A percentile compares a stretch with the other conserved stretches of the same genome.
Evolutionary conservation across 1,140 invertebrate species (phyloP).

Genomic region (Cyclina sinensis): DNA sequence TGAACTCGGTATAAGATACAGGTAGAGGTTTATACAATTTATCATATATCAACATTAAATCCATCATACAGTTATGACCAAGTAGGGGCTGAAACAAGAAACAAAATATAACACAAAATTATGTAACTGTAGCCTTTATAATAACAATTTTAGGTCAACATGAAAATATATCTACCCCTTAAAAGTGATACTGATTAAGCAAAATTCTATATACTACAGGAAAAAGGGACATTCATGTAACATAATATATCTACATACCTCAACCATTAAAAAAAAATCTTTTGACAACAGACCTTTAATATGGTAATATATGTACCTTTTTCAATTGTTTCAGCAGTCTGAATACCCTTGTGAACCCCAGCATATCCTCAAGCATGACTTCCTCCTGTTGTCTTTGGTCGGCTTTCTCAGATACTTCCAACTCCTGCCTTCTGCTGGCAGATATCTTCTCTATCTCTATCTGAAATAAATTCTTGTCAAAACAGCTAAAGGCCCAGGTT

Average conservation of each 20-base stretch:
- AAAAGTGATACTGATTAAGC: too few species aligned
- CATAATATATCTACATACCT: too few species aligned
- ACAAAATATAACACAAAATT: too few species aligned
- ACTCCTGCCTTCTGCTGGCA: not conserved
- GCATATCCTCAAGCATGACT: constrained; percentile 15
- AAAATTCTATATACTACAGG: too few species aligned
- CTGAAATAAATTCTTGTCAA: constrained; percentile 10
- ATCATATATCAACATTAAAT: constrained; percentile 91
- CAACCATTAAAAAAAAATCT: too few species aligned
- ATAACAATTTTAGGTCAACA: too few species aligned
- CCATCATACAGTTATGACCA: constrained; percentile 92
- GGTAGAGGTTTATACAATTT: constrained; percentile 92
- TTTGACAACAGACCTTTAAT: too few species aligned
- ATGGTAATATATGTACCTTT: constrained; percentile 44
- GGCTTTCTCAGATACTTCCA: not conserved
- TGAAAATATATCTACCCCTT: too few species aligned
- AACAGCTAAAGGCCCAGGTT: too few species aligned
- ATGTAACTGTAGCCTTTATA: too few species aligned
- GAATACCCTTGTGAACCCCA: constrained; percentile 57
- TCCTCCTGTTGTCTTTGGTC: constrained; percentile 39
- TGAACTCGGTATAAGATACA: constrained; percentile 90
- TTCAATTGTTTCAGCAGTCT: constrained; percentile 55
- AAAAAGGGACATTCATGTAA: too few species aligned
- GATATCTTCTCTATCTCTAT: constrained; percentile 53
- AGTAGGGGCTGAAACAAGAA: constrained; percentile 90